phyloP scores from a whole-genome alignment of 2,113 vertebrate genomes.

The Anoplopoma fimbria region DNA sequence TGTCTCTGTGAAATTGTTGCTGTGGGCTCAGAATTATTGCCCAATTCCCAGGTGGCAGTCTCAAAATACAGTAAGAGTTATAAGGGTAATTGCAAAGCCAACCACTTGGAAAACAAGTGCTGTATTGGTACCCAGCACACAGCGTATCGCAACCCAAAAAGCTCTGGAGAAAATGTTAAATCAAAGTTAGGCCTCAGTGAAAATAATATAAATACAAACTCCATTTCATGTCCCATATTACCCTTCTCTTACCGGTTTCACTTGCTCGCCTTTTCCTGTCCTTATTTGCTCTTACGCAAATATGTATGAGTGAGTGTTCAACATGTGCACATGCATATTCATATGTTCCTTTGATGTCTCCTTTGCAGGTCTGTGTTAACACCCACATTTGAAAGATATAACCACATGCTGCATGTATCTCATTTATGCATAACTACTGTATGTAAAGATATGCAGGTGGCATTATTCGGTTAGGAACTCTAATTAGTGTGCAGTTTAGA shows the following conservation, averaged over 20 bases:
- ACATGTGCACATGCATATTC: constrained; percentile 70
- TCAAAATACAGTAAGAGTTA: constrained; percentile 76
- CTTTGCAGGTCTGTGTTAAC: constrained; percentile 40
- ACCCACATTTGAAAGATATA: constrained; percentile 40
- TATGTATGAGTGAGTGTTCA: constrained; percentile 32
- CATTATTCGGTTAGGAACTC: background rate
- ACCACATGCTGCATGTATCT: constrained; percentile 24
- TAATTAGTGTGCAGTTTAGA: background rate
- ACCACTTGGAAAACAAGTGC: constrained; percentile 75
- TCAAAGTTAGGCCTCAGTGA: constrained; percentile 58
- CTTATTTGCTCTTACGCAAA: constrained; percentile 31
- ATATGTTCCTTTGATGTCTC: constrained; percentile 58
- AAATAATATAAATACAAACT: constrained; percentile 53
- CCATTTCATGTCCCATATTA: constrained; percentile 18
- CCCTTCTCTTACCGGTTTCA: constrained; percentile 18
- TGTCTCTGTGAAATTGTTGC: constrained; percentile 70
- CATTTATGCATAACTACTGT: constrained; percentile 22
- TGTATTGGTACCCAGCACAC: constrained; percentile 60
- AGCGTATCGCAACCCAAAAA: constrained; percentile 53
- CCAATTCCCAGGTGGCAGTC: constrained; percentile 66
- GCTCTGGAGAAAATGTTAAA: constrained; percentile 71
- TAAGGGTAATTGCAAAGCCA: constrained; percentile 78
- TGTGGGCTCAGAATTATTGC: constrained; percentile 71
- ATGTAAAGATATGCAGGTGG: constrained; percentile 6
- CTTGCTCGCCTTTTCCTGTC: constrained; percentile 1